These are phyloP conservation scores for Patella ulyssiponensis DNA, from an alignment of 2,888 invertebrate species.

Conservation along the genomic window DNA sequence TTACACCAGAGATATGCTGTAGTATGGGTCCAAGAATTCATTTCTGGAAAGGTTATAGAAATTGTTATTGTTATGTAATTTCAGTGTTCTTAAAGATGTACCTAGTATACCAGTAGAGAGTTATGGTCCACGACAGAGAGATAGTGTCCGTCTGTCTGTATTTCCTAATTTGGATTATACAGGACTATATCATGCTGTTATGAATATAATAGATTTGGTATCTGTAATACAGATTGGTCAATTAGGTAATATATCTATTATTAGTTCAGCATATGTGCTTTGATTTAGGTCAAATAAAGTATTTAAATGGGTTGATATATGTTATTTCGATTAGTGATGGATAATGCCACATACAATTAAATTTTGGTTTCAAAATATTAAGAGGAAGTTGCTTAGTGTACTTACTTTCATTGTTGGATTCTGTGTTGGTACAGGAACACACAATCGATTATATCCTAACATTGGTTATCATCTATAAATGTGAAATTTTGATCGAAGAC, in stretches of 20 bases:
- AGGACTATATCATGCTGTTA: conserved; percentile 91
- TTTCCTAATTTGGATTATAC: conserved; percentile 98
- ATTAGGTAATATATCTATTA: conserved; percentile 45
- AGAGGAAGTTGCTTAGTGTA: no score
- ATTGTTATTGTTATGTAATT: conserved; percentile 23
- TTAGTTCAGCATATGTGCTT: neutral
- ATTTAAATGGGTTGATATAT: neutral
- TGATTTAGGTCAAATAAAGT: neutral
- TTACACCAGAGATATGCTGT: no score
- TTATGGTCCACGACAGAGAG: conserved; percentile 89
- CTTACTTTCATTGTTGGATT: no score
- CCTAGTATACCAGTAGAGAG: conserved; percentile 92
- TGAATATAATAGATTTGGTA: conserved; percentile 93
- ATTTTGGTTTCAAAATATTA: no score
- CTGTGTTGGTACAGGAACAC: no score
- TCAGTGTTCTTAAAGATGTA: conserved; percentile 95
- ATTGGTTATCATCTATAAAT: no score
- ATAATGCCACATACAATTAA: no score
- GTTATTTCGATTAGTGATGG: neutral
- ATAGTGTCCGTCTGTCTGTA: conserved; percentile 84
- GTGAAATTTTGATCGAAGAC: no score
- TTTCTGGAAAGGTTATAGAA: neutral
- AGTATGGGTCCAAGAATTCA: no score
- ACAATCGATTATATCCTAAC: no score
- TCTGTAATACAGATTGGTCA: conserved; percentile 89